A percentile compares a stretch with the other conserved stretches of the same genome.
Conservation (phyloP, 1,140 invertebrate genomes). For the Brachionus rotundiformis region DNA sequence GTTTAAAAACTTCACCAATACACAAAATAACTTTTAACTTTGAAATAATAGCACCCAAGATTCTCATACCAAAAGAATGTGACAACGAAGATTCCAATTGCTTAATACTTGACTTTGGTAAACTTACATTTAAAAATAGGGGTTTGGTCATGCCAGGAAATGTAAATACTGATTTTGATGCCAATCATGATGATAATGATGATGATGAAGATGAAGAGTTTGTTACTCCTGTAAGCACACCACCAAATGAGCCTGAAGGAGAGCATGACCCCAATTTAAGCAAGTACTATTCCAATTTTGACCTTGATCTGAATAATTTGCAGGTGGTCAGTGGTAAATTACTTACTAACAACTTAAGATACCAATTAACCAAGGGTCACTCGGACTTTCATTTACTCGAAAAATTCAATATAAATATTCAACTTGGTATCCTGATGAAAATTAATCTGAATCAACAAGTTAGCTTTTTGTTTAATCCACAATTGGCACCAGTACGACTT, state of each 20-base stretch:
- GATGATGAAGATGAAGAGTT: slow-evolving; percentile 68
- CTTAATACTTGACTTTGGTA: slow-evolving; percentile 67
- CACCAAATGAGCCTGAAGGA: slow-evolving; percentile 63
- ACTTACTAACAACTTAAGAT: background rate
- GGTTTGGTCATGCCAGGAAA: slow-evolving; percentile 51
- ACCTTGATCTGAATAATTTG: slow-evolving; percentile 11
- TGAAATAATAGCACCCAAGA: slow-evolving; percentile 88
- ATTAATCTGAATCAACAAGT: background rate
- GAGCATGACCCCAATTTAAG: slow-evolving; percentile 24
- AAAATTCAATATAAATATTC: slow-evolving; percentile 36
- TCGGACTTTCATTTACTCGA: slow-evolving; percentile 22
- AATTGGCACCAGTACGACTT: background rate
- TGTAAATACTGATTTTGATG: background rate
- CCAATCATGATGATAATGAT: slow-evolving; percentile 58
- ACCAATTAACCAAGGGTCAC: background rate
- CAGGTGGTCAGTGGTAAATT: slow-evolving; percentile 56
- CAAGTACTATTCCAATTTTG: slow-evolving; percentile 48
- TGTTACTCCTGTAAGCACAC: slow-evolving; percentile 87
- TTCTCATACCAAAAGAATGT: slow-evolving; percentile 79
- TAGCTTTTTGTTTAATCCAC: slow-evolving; percentile 1
- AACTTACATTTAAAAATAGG: slow-evolving; percentile 60
- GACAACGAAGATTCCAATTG: slow-evolving; percentile 75
- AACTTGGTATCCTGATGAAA: slow-evolving; percentile 18
- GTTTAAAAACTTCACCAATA: background rate
- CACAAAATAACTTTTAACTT: slow-evolving; percentile 70